Conservation (phyloP, 2,113 vertebrate genomes). For the Sebastes schlegelii region DNA sequence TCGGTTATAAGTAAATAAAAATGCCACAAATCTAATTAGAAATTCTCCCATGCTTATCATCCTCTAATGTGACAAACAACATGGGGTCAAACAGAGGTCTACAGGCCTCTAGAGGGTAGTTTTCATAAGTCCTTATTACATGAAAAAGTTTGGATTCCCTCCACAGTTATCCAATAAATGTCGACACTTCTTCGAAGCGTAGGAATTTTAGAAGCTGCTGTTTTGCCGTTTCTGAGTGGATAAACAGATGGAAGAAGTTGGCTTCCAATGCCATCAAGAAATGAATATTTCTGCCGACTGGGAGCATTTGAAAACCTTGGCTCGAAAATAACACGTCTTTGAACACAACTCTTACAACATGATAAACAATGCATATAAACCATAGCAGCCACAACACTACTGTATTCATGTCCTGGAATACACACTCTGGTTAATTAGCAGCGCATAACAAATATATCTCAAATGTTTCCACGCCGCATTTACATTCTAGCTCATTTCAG, state of each 20-base stretch:
- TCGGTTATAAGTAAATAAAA: too few species aligned
- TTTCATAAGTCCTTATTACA: neutral
- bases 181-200: neutral
- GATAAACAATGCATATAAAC: neutral
- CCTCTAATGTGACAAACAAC: neutral
- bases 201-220: conserved; percentile 4
- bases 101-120: too few species aligned
- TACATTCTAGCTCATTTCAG: conserved; percentile 15
- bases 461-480: conserved; percentile 23
- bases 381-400: neutral
- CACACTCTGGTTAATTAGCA: neutral
- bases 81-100: neutral
- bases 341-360: neutral
- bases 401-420: neutral
- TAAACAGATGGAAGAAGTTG: conserved; percentile 53
- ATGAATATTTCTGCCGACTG: conserved; percentile 10
- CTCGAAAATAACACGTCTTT: neutral
- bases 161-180: neutral
- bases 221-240: conserved; percentile 37
- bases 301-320: conserved; percentile 6
- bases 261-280: conserved; percentile 31
- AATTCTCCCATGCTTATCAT: neutral
- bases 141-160: neutral
- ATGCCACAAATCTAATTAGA: neutral
- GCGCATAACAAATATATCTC: neutral